A percentile compares a stretch with the other conserved stretches of the same genome.
Evolutionary conservation across 2,113 vertebrate species (phyloP).

Genomic region (Microcebus lehilahytsara): DNA sequence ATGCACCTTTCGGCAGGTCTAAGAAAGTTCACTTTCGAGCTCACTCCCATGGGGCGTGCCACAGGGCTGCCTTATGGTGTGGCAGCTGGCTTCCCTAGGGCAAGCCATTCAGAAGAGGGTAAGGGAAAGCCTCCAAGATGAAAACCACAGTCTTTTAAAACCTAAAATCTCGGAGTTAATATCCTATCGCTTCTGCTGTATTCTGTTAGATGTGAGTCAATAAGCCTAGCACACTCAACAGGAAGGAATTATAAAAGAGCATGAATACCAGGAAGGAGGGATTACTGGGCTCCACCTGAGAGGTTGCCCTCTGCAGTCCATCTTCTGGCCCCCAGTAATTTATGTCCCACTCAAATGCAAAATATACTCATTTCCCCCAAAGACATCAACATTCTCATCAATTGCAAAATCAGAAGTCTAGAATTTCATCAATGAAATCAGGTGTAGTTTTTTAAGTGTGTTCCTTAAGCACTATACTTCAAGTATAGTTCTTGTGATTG

Average conservation of each 20-base stretch:
- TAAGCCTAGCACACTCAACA: background rate
- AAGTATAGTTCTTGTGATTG: background rate
- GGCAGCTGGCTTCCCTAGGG: background rate
- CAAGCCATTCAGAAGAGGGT: background rate
- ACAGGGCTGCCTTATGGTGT: background rate
- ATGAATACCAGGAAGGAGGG: background rate
- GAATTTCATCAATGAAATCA: background rate
- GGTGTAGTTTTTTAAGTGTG: background rate
- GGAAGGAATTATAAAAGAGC: background rate
- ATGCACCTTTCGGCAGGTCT: background rate
- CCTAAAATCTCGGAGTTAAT: background rate
- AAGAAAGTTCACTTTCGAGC: background rate
- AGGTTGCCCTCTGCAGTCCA: background rate
- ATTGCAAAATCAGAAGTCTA: background rate
- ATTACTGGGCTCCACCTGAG: background rate
- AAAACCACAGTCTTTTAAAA: background rate
- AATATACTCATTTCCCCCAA: background rate
- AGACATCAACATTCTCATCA: background rate
- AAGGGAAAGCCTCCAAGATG: background rate
- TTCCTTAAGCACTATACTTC: background rate
- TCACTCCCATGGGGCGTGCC: background rate
- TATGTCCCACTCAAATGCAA: background rate
- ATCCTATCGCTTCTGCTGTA: too few species aligned
- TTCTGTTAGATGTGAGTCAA: background rate
- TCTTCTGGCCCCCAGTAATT: background rate